A percentile compares a stretch with the other conserved stretches of the same genome.
These are phyloP conservation scores for Tragelaphus buxtoni DNA, from an alignment of 2,113 vertebrate species.

Conservation along the genomic window DNA sequence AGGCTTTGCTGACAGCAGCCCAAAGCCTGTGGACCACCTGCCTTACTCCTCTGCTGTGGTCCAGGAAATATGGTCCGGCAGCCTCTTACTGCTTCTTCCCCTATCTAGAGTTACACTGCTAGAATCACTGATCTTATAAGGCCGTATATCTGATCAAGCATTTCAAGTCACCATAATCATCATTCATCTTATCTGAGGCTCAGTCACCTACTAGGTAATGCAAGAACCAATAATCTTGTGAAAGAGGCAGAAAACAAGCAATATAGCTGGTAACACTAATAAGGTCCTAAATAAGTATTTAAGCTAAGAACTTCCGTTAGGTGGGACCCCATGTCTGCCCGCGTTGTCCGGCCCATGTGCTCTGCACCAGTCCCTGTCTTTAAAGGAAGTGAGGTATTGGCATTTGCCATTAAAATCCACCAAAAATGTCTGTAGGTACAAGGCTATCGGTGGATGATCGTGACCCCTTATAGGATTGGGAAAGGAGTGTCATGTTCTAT, in stretches of 20 bases:
- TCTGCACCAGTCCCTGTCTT: not conserved
- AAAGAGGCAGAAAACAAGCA: not conserved
- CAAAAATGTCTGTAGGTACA: not conserved
- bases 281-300: not conserved
- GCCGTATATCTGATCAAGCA: not conserved
- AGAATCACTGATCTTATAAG: not conserved
- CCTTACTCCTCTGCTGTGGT: not conserved
- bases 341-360: too few species aligned
- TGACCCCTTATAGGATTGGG: not conserved
- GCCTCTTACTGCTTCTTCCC: not conserved
- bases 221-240: not conserved
- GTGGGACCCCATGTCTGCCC: not conserved
- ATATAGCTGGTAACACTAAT: not conserved
- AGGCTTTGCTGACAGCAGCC: not conserved
- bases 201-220: not conserved
- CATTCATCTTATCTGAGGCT: not conserved
- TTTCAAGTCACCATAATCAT: not conserved
- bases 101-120: not conserved
- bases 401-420: not conserved
- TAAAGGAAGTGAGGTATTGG: not conserved
- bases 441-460: not conserved
- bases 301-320: not conserved
- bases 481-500: not conserved
- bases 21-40: too few species aligned
- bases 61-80: not conserved